phyloP scores from a whole-genome alignment of 2,888 invertebrate genomes.

The Arge pagana region DNA sequence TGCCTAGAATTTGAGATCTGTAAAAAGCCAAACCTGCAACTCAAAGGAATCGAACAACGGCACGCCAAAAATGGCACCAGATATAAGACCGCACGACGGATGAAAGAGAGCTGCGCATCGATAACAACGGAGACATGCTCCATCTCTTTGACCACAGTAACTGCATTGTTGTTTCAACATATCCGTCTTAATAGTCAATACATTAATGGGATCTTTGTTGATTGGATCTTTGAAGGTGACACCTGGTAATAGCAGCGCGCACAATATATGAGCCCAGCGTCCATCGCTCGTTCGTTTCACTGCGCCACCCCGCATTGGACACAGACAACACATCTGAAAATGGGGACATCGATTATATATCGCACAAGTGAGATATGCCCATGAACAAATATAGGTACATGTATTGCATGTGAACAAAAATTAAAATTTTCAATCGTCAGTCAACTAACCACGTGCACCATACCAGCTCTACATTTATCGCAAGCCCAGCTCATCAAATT shows the following conservation, averaged over 20 bases:
- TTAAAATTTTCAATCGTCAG: conserved; percentile 1
- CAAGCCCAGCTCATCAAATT: conserved; percentile 57
- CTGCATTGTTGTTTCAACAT: conserved; percentile 47
- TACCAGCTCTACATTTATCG: conserved; percentile 55
- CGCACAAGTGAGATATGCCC: too few relatives aligned
- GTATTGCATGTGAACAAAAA: not conserved
- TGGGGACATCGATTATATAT: conserved; percentile 1
- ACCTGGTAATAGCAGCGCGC: conserved; percentile 69
- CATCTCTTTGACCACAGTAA: conserved; percentile 51
- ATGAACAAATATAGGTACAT: too few relatives aligned
- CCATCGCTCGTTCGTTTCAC: conserved; percentile 67
- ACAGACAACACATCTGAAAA: conserved; percentile 61
- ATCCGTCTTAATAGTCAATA: conserved; percentile 43
- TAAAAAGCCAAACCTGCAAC: conserved; percentile 39
- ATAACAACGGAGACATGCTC: conserved; percentile 60
- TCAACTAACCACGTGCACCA: conserved; percentile 50
- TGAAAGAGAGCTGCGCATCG: conserved; percentile 62
- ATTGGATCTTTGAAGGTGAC: conserved; percentile 62
- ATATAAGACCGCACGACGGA: conserved; percentile 64
- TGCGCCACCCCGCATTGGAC: conserved; percentile 66
- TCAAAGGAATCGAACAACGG: conserved; percentile 47
- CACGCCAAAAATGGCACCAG: conserved; percentile 58
- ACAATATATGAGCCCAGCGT: conserved; percentile 70
- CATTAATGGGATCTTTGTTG: conserved; percentile 54
- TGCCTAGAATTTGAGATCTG: not conserved